Conservation (phyloP, 2,797 vertebrate species). For the Balearica regulorum region DNA sequence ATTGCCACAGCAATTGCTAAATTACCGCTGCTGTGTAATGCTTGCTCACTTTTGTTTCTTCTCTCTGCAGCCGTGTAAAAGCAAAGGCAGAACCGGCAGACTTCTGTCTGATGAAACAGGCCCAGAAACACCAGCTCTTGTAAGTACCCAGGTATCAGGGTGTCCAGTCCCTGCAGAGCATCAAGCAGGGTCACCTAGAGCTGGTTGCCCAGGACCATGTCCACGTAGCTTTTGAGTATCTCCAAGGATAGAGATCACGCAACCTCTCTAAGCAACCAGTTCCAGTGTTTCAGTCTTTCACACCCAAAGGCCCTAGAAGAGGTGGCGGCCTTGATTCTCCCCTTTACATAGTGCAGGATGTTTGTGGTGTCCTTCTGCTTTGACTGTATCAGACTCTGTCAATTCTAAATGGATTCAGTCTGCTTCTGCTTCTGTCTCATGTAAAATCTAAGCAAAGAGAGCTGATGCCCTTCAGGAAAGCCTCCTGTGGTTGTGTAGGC, state of each 20-base stretch:
- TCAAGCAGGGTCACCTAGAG: neutral
- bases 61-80: conserved; percentile 20
- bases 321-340: neutral
- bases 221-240: neutral
- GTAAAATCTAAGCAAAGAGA: neutral
- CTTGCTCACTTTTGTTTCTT: neutral
- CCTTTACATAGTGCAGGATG: neutral
- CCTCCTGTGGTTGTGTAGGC: neutral
- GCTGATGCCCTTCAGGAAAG: neutral
- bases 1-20: neutral
- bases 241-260: neutral
- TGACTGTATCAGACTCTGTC: neutral
- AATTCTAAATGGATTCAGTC: neutral
- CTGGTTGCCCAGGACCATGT: neutral
- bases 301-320: neutral
- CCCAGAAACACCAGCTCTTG: conserved; percentile 74
- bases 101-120: conserved; percentile 72
- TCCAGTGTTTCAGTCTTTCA: neutral
- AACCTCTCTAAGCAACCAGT: neutral
- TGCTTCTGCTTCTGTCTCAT: neutral
- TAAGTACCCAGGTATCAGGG: conserved; percentile 58
- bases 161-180: neutral
- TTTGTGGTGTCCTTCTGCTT: neutral
- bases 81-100: conserved; percentile 59
- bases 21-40: neutral